Percentiles rank a stretch among this genome's conserved stretches.
Evolutionary conservation across 2,888 invertebrate genomes (phyloP).

Genomic region (Trissolcus japonicus): DNA sequence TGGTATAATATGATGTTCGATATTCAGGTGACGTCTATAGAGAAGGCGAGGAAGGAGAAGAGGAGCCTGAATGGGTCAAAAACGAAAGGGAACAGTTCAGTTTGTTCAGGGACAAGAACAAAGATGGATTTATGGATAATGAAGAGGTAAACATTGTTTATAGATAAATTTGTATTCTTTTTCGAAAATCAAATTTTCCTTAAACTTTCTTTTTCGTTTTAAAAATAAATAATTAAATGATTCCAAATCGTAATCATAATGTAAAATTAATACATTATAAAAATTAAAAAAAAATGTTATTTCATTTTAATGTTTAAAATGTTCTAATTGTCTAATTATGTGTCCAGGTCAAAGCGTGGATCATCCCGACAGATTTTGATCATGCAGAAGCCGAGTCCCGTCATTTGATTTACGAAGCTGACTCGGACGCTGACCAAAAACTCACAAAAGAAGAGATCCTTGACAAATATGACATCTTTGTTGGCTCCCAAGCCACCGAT

Average conservation of each 20-base stretch:
- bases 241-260: too few relatives aligned
- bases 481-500: conserved; percentile 99
- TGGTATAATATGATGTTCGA: too few relatives aligned
- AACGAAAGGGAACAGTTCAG: conserved; percentile 94
- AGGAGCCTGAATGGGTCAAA: conserved; percentile 97
- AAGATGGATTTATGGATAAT: conserved; percentile 92
- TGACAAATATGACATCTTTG: conserved; percentile 97
- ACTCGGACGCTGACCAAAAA: conserved; percentile 92
- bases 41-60: conserved; percentile 80
- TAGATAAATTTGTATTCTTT: conserved; percentile 10
- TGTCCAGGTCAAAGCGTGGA: conserved; percentile 87
- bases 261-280: too few relatives aligned
- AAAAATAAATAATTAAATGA: too few relatives aligned
- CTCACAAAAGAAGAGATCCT: conserved; percentile 93
- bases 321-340: too few relatives aligned
- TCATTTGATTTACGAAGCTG: conserved; percentile 96
- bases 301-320: too few relatives aligned
- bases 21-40: conserved; percentile 89
- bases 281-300: too few relatives aligned
- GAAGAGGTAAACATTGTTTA: conserved; percentile 84
- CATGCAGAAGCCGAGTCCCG: conserved; percentile 97
- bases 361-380: conserved; percentile 96
- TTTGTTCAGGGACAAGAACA: conserved; percentile 88
- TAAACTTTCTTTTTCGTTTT: too few relatives aligned
- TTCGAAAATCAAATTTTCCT: too few relatives aligned